A percentile compares a stretch with the other conserved stretches of the same genome.
Conservation (phyloP, 2,888 invertebrate species). For the Pardosa pseudoannulata region DNA sequence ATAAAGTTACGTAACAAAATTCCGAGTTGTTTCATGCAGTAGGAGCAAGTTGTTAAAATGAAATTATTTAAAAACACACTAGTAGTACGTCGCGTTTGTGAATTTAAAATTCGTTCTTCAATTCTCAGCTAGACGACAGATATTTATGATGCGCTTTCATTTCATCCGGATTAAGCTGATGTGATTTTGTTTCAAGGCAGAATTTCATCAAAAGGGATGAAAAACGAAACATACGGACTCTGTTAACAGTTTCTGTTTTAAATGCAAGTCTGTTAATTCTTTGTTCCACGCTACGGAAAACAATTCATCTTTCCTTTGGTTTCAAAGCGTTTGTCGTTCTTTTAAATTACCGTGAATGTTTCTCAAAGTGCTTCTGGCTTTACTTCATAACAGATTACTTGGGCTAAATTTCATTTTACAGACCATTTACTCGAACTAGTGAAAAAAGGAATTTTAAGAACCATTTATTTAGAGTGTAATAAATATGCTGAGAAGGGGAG, state of each 20-base stretch:
- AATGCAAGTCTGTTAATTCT: conserved; percentile 3
- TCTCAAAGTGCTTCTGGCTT: conserved; percentile 32
- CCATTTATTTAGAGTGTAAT: conserved; percentile 58
- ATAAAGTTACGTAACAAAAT: no score
- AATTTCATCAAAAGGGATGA: not conserved
- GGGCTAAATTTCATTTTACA: conserved; percentile 53
- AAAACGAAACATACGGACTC: not conserved
- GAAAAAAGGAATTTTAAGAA: conserved; percentile 42
- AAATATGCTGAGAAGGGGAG: conserved; percentile 49
- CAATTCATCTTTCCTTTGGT: conserved; percentile 1
- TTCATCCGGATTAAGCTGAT: not conserved
- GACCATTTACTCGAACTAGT: conserved; percentile 52
- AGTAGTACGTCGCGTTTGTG: no score
- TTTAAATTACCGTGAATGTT: conserved; percentile 42
- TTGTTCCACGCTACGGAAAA: not conserved
- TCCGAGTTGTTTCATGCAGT: no score
- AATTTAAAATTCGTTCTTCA: no score
- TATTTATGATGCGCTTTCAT: not conserved
- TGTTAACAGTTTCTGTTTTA: not conserved
- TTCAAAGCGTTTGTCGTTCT: conserved; percentile 37
- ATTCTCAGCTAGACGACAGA: no score
- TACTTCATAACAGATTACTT: conserved; percentile 49
- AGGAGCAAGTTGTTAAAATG: no score
- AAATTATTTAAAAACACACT: no score
- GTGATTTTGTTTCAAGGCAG: not conserved